Base-by-base conservation (phyloP, 2,113 vertebrate species). In the Silurus meridionalis region DNA sequence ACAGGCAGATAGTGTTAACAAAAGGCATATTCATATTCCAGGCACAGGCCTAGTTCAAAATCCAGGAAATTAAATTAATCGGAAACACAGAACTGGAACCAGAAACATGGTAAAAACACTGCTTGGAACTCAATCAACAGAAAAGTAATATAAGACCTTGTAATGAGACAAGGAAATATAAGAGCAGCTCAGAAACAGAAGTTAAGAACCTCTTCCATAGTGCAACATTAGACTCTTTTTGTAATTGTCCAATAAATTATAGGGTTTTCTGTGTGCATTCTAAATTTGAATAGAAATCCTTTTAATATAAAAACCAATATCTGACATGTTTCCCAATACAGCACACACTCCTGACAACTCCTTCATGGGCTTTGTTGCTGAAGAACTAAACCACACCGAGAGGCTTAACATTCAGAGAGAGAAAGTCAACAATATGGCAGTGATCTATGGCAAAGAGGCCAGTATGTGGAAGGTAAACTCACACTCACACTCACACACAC, bases 341-440 rank as follows among this genome's bases (percentile, higher is more conserved):
- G 98, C 98, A 87, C 98, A 99, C 93, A 99, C 97, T 46, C 98
- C 98, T 0, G 98, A 99, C 92, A 99, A 99, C 94, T 99, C 98
- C 88, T 99, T 99, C 92, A 99, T 99, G 98, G 98, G 98, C 86
- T 99, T 99, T 5, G 98, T 98, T 92, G 96, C 97, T 0, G 97
- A 99, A 93, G 97, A 98, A 93, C 95, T 98, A 91, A 98, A 97
- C 77, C 93, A 95, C 89, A 97, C 98, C 0, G 97, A 97, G 93
- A 95, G 89, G 83, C 93, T 95, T 69, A 91, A 94, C 82, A 96
- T 98, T 92, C 95, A 95, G 89, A 93, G 91, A 78, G 94, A 94
- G 95, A 99, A 99, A 93, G 95, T 96, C 80, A 92, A 95, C 95
- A 96, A 97, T 92, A 98, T 99, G 97, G 98, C 98, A 0, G 97